Conservation (phyloP, 2,797 vertebrate species). For the Aphelocoma californica region DNA sequence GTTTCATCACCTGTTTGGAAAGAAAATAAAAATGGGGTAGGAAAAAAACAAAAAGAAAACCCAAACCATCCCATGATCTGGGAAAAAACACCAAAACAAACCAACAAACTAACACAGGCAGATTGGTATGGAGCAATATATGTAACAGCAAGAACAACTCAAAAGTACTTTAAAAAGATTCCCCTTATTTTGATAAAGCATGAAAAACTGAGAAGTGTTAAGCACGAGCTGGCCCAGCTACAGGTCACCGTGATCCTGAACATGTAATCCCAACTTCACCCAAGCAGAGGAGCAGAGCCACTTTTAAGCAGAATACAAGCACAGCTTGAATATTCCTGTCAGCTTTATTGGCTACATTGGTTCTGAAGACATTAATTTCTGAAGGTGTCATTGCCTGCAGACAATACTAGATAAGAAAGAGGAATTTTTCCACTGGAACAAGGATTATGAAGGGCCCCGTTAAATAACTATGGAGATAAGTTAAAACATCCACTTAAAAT, state of each 20-base stretch:
- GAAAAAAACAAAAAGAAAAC: background rate
- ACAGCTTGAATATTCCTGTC: background rate
- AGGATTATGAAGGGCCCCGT: background rate
- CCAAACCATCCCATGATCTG: background rate
- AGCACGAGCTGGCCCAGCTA: background rate
- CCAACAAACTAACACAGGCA: background rate
- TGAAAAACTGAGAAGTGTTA: background rate
- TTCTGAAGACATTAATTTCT: slow-evolving; percentile 23
- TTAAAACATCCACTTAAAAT: slow-evolving; percentile 55
- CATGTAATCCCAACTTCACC: background rate
- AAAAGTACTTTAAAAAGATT: background rate
- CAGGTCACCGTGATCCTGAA: background rate
- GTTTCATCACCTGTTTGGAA: background rate
- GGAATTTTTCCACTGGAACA: slow-evolving; percentile 21
- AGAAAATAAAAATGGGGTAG: background rate
- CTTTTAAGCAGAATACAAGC: background rate
- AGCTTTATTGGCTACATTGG: background rate
- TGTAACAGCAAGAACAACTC: background rate
- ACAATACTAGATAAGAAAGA: slow-evolving; percentile 38
- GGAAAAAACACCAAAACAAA: background rate
- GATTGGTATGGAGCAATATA: background rate
- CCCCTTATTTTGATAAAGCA: background rate
- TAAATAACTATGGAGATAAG: slow-evolving; percentile 48
- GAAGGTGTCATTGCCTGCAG: slow-evolving; percentile 24
- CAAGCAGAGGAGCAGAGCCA: background rate